These are phyloP conservation scores for Thalassophryne amazonica DNA, from an alignment of 2,797 vertebrate species.

Conservation along the genomic window DNA sequence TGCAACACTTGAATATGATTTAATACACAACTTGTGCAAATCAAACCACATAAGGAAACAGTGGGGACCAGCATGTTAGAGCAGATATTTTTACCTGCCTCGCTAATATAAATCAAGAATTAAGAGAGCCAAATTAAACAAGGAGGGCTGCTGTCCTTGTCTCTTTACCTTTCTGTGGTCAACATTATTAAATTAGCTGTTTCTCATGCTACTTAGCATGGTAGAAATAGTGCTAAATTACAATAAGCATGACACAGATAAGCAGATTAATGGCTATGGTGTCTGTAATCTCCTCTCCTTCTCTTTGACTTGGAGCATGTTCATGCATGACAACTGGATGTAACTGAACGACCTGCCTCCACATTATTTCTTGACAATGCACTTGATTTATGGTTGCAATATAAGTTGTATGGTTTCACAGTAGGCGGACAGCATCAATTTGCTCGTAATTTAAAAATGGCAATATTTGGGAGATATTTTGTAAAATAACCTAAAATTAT, in stretches of 20 bases:
- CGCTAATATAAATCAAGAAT: conserved; percentile 27
- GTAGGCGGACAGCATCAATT: conserved; percentile 58
- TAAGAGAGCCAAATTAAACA: too few relatives aligned
- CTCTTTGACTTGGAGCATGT: conserved; percentile 83
- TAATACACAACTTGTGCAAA: conserved; percentile 3
- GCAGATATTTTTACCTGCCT: conserved; percentile 56
- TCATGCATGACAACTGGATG: conserved; percentile 78
- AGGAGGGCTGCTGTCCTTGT: conserved; percentile 69
- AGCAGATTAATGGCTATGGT: conserved; percentile 64
- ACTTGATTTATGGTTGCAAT: conserved; percentile 78
- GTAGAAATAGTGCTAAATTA: conserved; percentile 53
- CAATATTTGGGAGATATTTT: conserved; percentile 66
- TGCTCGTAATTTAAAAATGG: conserved; percentile 46
- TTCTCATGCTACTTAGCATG: conserved; percentile 78
- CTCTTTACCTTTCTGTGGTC: conserved; percentile 59
- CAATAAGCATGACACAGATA: conserved; percentile 66
- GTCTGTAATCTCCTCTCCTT: conserved; percentile 74
- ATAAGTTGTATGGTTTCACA: conserved; percentile 72
- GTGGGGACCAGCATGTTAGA: conserved; percentile 59
- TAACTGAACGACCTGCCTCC: conserved; percentile 63
- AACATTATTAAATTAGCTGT: conserved; percentile 51
- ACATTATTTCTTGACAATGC: conserved; percentile 59
- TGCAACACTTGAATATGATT: conserved; percentile 21
- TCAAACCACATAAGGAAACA: too few relatives aligned
- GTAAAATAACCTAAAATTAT: conserved; percentile 65